phyloP scores from a whole-genome alignment of 2,113 vertebrate species.

The Eleginops maclovinus region DNA sequence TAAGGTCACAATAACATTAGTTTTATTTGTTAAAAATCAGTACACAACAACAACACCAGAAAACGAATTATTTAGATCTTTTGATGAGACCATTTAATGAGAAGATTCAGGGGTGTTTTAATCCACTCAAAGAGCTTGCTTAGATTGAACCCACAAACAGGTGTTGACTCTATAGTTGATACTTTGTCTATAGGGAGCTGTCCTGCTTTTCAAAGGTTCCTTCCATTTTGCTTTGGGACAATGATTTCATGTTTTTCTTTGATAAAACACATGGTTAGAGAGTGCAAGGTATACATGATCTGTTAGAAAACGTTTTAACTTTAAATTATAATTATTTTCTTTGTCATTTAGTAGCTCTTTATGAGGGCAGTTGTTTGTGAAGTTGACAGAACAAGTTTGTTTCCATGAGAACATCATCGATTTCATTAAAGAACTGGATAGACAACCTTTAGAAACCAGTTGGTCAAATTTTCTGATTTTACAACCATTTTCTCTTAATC shows the following conservation, averaged over 20 bases:
- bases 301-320: background rate
- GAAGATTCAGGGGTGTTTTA: background rate
- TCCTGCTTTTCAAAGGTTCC: background rate
- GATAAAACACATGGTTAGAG: background rate
- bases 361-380: background rate
- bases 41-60: background rate
- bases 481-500: background rate
- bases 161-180: background rate
- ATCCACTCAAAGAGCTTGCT: background rate
- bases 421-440: background rate
- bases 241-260: background rate
- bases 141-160: background rate
- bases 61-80: background rate
- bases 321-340: background rate
- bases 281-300: no score
- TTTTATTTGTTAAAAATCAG: background rate
- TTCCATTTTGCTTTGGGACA: background rate
- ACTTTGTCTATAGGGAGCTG: background rate
- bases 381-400: background rate
- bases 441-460: no score
- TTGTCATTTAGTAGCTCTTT: background rate
- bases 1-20: background rate
- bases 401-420: background rate
- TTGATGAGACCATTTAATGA: background rate
- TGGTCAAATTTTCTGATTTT: background rate